These are phyloP conservation scores for Colletes collaris DNA, from an alignment of 2,888 invertebrate species.

Conservation along the genomic window DNA sequence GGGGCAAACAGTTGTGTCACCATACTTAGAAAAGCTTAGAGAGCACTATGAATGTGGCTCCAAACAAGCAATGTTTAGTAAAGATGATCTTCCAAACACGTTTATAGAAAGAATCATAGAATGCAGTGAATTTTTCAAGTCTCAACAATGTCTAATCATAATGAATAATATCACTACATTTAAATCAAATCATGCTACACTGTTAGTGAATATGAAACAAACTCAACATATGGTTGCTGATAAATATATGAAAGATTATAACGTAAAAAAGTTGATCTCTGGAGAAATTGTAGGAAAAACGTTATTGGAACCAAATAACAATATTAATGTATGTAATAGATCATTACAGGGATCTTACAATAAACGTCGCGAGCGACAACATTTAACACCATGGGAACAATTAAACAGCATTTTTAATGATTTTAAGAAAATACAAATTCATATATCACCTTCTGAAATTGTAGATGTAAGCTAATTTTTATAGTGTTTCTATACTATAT, in stretches of 20 bases:
- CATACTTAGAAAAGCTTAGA: constrained; percentile 83
- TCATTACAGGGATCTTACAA: constrained; percentile 86
- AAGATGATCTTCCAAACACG: constrained; percentile 85
- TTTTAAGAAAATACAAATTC: constrained; percentile 10
- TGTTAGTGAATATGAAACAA: constrained; percentile 66
- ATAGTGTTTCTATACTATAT: constrained; percentile 11
- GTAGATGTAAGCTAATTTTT: constrained; percentile 69
- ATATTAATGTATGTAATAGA: constrained; percentile 83
- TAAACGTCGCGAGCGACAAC: constrained; percentile 84
- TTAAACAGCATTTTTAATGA: constrained; percentile 27
- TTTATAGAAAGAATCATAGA: constrained; percentile 88
- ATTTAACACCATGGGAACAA: constrained; percentile 83
- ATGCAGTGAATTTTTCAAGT: constrained; percentile 88
- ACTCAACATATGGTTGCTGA: constrained; percentile 80
- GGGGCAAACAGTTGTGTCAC: constrained; percentile 82
- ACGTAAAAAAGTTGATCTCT: constrained; percentile 84
- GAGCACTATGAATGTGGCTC: constrained; percentile 83
- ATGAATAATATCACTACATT: constrained; percentile 87
- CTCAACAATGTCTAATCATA: constrained; percentile 88
- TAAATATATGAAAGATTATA: constrained; percentile 86
- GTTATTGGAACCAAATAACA: constrained; percentile 84
- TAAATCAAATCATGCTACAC: constrained; percentile 77
- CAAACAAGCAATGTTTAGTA: constrained; percentile 85
- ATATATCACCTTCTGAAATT: constrained; percentile 1
- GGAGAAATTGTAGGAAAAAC: constrained; percentile 82